A percentile compares a stretch with the other conserved stretches of the same genome.
Evolutionary conservation across 2,797 vertebrate species (phyloP).

Genomic region (Tolypeutes matacus): DNA sequence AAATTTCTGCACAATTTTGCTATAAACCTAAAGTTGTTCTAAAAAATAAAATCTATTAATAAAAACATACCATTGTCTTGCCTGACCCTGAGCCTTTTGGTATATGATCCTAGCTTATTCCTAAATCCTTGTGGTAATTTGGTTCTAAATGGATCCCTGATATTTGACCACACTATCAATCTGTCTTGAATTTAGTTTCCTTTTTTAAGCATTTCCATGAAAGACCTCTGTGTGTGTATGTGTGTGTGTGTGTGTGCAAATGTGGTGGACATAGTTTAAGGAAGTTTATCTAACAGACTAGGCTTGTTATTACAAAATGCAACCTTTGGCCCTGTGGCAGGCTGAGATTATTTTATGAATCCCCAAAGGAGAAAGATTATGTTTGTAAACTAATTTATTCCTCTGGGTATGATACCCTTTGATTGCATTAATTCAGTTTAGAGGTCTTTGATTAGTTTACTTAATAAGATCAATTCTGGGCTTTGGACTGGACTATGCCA

Average conservation of each 20-base stretch:
- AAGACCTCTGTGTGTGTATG: not conserved
- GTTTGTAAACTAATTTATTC: no score
- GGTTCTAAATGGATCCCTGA: not conserved
- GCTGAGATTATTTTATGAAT: no score
- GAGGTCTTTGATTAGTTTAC: no score
- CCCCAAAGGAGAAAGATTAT: no score
- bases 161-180: not conserved
- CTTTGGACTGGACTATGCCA: no score
- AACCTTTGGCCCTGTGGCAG: not conserved
- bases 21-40: no score
- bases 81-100: not conserved
- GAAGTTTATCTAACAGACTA: not conserved
- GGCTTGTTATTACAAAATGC: not conserved
- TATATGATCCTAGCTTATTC: not conserved
- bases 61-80: not conserved
- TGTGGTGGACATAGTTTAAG: not conserved
- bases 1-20: no score
- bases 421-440: no score
- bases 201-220: not conserved
- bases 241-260: not conserved
- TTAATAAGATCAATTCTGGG: no score
- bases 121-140: not conserved
- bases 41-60: no score
- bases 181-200: not conserved
- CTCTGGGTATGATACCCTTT: no score